phyloP scores from a whole-genome alignment of 1,140 invertebrate species.

The Ganaspis sp. region DNA sequence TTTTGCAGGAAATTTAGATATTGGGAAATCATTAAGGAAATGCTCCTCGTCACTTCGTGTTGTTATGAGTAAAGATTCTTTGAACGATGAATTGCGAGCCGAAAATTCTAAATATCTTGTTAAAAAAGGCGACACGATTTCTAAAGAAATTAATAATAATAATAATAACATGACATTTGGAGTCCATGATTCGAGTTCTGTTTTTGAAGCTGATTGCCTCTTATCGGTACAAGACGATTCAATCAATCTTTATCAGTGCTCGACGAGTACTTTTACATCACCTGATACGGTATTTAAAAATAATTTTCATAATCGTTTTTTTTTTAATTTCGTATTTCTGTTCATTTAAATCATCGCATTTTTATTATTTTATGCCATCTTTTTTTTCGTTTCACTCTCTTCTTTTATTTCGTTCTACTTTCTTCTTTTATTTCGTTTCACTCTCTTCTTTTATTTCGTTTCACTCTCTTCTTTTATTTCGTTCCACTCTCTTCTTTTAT shows the following conservation, averaged over 20 bases:
- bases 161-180: constrained; percentile 12
- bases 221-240: constrained; percentile 8
- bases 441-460: too few species aligned
- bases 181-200: constrained; percentile 27
- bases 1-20: not conserved
- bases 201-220: constrained; percentile 31
- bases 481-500: too few species aligned
- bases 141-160: constrained; percentile 18
- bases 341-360: too few species aligned
- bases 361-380: too few species aligned
- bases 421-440: too few species aligned
- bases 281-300: constrained; percentile 9
- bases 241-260: constrained; percentile 3
- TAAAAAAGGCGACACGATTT: not conserved
- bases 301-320: not conserved
- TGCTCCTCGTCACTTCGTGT: not conserved
- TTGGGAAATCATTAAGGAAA: not conserved
- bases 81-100: not conserved
- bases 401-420: too few species aligned
- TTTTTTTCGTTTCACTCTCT: too few species aligned
- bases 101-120: not conserved
- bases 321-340: too few species aligned
- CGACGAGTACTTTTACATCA: constrained; percentile 7
- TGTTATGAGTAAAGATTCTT: constrained; percentile 15
- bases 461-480: too few species aligned